Evolutionary conservation across 2,888 invertebrate genomes (phyloP).

Genomic region (Hypolimnas misippus): DNA sequence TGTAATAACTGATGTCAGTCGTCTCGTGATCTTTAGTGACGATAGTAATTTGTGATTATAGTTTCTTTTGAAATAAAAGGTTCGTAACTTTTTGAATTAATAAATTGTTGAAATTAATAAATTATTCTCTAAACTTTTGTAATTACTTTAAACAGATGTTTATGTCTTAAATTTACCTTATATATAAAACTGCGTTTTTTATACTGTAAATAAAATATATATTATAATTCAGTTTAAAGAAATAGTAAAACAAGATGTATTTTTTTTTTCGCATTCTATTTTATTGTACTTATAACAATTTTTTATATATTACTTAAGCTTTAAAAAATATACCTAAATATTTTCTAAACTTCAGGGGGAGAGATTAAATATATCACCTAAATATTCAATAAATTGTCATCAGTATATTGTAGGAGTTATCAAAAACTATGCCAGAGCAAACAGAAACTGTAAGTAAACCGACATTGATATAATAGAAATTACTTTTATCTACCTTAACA

Average conservation of each 20-base stretch:
- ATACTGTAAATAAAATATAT: too few relatives aligned
- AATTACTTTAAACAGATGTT: background rate
- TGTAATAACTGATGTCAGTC: background rate
- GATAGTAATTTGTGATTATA: background rate
- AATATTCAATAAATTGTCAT: background rate
- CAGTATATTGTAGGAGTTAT: background rate
- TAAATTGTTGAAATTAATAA: background rate
- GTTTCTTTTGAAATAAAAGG: background rate
- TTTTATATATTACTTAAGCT: too few relatives aligned
- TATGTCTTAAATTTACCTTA: background rate
- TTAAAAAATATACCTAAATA: too few relatives aligned
- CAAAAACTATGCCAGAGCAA: constrained; percentile 19
- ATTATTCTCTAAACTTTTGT: background rate
- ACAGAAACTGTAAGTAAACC: constrained; percentile 15
- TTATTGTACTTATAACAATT: too few relatives aligned
- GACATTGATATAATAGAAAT: background rate
- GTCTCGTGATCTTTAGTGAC: constrained; percentile 30
- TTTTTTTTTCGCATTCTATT: too few relatives aligned
- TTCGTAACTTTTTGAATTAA: background rate
- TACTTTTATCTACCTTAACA: too few relatives aligned
- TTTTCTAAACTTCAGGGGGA: background rate
- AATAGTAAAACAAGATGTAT: too few relatives aligned
- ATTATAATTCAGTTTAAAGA: too few relatives aligned
- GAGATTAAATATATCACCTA: background rate
- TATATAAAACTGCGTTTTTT: too few relatives aligned